Base-by-base conservation (phyloP, 2,888 invertebrate genomes). In the Eremobia ochroleuca region DNA sequence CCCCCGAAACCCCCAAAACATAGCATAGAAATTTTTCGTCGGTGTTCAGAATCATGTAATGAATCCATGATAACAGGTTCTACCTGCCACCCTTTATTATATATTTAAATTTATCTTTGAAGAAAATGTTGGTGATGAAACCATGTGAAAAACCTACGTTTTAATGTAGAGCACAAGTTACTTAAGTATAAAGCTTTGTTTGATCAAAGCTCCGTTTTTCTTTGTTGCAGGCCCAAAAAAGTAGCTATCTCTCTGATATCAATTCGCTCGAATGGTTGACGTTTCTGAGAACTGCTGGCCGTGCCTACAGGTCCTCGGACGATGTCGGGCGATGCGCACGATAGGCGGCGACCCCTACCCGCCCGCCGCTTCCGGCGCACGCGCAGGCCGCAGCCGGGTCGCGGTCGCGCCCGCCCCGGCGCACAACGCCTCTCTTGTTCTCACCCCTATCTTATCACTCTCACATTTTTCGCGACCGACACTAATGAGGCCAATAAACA, bases 401-500 rank as follows among this genome's bases (percentile, higher is more conserved):
- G 84, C 81, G 87, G 76, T 78, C 85, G 79, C 79, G 87, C 86
- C 83, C 88, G 85, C 84, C 86, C 82, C 82, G 82, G 67, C 73
- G 83, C 84, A 95, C 95, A 95, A 92, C 90, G 92, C 91, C 92
- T 90, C 92, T 92, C 93, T 96, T 96, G 95, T 96, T 92, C 90
- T 86, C 84, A 92, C 91, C 93, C 93, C 92, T 95, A 95, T 96
- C 95, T 96, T 96, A 96, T 96, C 96, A 93, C 92, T 94, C 94
- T 94, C 92, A 92, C 93, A 95, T 95, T 95, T 88, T 97, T 96
- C 94, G 96, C 96, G 93, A 95, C 93, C 89, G 91, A 88, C 85
- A 85, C 91, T 95, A 95, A 96, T 95, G 95, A 96, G 93, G 91
- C 88, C 93, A 94, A 93, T 94, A 90, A 91, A 91, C 91, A 91